phyloP scores from a whole-genome alignment of 2,797 vertebrate genomes.

The Loriculus beryllinus region DNA sequence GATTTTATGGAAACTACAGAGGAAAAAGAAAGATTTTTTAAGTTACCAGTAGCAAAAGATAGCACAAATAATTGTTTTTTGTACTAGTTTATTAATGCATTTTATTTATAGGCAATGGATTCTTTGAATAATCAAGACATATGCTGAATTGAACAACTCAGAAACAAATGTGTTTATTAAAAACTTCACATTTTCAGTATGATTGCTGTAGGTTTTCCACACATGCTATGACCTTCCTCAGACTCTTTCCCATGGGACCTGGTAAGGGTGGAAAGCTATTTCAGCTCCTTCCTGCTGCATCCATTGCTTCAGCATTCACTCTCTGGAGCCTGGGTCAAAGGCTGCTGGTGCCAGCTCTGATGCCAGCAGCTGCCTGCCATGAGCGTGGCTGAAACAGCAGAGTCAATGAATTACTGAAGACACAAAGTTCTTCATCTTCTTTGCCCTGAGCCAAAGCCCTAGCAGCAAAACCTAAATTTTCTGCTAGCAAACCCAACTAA shows the following conservation, averaged over 20 bases:
- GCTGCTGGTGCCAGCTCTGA: neutral
- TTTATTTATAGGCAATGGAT: neutral
- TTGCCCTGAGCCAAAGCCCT: neutral
- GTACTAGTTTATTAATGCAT: neutral
- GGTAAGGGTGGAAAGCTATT: neutral
- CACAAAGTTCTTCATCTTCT: neutral
- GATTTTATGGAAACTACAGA: neutral
- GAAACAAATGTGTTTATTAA: fast-evolving
- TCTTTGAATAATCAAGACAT: neutral
- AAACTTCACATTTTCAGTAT: neutral
- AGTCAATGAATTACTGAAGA: neutral
- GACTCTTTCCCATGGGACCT: neutral
- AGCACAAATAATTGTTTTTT: neutral
- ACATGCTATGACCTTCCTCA: neutral
- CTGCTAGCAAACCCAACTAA: neutral
- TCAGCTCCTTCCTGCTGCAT: neutral
- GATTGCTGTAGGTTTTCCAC: neutral
- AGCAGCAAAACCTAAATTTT: neutral
- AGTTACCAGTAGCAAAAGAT: neutral
- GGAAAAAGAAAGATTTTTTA: neutral
- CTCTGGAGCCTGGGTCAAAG: neutral
- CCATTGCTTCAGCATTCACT: neutral
- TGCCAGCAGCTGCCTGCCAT: neutral
- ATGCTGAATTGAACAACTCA: fast-evolving
- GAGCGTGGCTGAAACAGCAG: neutral